phyloP scores from a whole-genome alignment of 2,888 invertebrate species.

The Dryococelus australis region DNA sequence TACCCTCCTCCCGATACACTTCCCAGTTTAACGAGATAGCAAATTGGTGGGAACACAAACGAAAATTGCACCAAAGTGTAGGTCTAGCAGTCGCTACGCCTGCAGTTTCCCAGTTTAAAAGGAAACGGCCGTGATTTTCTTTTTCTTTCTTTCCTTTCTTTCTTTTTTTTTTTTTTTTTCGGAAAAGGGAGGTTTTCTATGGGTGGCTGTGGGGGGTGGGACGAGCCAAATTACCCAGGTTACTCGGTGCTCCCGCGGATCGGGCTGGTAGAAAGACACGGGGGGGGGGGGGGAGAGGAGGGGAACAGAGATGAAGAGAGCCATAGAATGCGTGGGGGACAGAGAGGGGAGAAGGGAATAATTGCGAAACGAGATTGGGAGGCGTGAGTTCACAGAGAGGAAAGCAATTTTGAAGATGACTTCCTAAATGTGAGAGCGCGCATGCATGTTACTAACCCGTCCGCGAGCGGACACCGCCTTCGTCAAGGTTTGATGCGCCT shows the following conservation, averaged over 20 bases:
- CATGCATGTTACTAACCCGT: constrained; percentile 25
- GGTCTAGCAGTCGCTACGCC: neutral
- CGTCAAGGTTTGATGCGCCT: neutral
- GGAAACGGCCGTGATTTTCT: constrained; percentile 6
- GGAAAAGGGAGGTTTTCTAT: neutral
- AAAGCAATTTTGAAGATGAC: constrained; percentile 40
- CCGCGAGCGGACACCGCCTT: constrained; percentile 4
- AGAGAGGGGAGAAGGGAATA: constrained; percentile 27
- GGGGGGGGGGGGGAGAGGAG: neutral
- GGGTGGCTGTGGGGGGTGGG: neutral
- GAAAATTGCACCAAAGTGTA: constrained; percentile 5
- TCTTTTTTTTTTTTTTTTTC: neutral
- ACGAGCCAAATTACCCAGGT: constrained; percentile 26
- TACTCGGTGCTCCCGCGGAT: constrained; percentile 11
- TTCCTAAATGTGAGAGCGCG: constrained; percentile 31
- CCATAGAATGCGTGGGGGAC: neutral
- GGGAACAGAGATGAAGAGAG: constrained; percentile 23
- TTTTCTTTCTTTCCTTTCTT: neutral
- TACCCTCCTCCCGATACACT: constrained; percentile 8
- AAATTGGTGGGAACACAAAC: constrained; percentile 16
- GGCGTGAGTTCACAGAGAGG: constrained; percentile 34
- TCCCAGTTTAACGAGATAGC: constrained; percentile 9
- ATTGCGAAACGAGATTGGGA: constrained; percentile 30
- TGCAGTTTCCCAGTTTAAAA: constrained; percentile 22
- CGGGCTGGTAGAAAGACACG: neutral